Evolutionary conservation across 2,113 vertebrate genomes (phyloP).

Genomic region (Pollimyrus isidori): DNA sequence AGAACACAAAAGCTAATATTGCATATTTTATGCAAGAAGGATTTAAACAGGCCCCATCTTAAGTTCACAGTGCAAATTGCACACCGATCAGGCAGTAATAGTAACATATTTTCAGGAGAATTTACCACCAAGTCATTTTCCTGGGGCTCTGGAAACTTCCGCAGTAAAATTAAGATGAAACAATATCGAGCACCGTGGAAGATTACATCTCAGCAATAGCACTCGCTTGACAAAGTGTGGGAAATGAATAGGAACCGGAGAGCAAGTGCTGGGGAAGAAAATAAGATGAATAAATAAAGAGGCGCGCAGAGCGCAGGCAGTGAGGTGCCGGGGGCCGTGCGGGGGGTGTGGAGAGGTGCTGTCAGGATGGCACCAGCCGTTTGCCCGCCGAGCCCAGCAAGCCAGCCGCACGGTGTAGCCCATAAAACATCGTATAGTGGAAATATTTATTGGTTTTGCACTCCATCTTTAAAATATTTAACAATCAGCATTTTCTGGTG

Average conservation of each 20-base stretch:
- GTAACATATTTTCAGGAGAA: background rate
- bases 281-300: slow-evolving; percentile 43
- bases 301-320: slow-evolving; percentile 26
- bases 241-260: slow-evolving; percentile 29
- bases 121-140: slow-evolving; percentile 2
- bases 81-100: background rate
- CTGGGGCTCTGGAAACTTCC: background rate
- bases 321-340: slow-evolving; percentile 22
- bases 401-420: slow-evolving; percentile 29
- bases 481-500: slow-evolving; percentile 39
- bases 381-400: slow-evolving; percentile 31
- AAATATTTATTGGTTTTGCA: slow-evolving; percentile 25
- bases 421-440: slow-evolving; percentile 41
- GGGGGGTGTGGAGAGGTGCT: slow-evolving; percentile 34
- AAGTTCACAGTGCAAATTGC: background rate
- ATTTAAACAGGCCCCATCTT: background rate
- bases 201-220: slow-evolving; percentile 40
- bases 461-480: slow-evolving; percentile 41
- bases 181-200: slow-evolving; percentile 26
- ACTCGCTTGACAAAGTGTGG: slow-evolving; percentile 32
- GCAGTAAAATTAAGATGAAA: slow-evolving; percentile 17
- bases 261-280: slow-evolving; percentile 22
- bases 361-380: slow-evolving; percentile 31
- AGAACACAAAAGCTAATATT: background rate
- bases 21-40: background rate